Percentiles rank a stretch among this genome's conserved stretches.
phyloP scores from a whole-genome alignment of 1,140 invertebrate species.

The Pseudomyrmex pallidus region DNA sequence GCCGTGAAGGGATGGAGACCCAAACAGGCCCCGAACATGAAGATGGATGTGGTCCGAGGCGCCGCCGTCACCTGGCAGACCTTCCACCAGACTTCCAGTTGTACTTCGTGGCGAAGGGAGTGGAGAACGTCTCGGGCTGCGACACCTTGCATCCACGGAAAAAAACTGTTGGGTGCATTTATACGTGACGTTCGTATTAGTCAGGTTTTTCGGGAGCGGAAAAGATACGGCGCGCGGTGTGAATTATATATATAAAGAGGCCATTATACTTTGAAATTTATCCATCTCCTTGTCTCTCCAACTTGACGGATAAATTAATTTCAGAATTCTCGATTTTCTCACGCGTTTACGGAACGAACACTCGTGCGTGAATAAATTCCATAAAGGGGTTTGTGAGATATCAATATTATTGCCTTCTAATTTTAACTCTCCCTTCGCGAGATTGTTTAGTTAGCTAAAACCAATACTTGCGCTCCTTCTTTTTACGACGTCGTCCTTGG shows the following conservation, averaged over 20 bases:
- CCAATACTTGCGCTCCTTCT: not conserved
- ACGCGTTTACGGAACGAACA: too few relatives aligned
- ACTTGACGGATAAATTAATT: not conserved
- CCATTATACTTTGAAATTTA: not conserved
- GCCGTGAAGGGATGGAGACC: conserved; percentile 59
- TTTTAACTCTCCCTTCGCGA: not conserved
- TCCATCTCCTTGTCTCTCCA: not conserved
- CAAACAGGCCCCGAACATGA: conserved; percentile 69
- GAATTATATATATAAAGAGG: not conserved
- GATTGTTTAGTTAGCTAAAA: not conserved
- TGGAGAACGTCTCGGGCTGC: not conserved
- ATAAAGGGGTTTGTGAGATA: not conserved
- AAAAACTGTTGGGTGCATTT: not conserved
- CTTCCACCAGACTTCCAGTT: conserved; percentile 76
- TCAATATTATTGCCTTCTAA: not conserved
- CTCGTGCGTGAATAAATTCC: not conserved
- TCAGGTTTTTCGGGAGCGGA: not conserved
- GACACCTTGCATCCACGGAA: conserved; percentile 54
- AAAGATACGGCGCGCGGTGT: not conserved
- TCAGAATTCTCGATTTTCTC: not conserved
- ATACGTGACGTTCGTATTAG: not conserved
- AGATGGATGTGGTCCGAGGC: conserved; percentile 84
- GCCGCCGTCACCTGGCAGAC: conserved; percentile 82
- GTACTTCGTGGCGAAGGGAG: conserved; percentile 23
- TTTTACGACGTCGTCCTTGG: conserved; percentile 43